phyloP scores from a whole-genome alignment of 2,113 vertebrate species.

The Tretioscincus oriximinensis region DNA sequence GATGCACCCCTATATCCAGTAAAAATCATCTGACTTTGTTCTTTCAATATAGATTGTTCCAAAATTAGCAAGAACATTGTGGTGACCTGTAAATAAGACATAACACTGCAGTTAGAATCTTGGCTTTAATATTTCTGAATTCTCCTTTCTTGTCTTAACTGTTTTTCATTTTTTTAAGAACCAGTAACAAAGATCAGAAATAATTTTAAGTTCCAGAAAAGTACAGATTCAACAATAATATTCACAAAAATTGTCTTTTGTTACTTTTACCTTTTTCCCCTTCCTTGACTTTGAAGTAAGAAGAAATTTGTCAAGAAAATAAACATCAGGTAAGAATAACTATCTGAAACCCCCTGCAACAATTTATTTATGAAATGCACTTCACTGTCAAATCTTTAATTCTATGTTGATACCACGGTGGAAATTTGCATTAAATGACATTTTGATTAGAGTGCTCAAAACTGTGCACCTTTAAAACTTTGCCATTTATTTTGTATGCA shows the following conservation, averaged over 20 bases:
- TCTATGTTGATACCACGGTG: constrained; percentile 55
- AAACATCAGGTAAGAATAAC: constrained; percentile 17
- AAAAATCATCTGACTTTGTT: no score
- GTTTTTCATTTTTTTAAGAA: no score
- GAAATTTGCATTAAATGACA: constrained; percentile 72
- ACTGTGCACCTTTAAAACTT: constrained; percentile 64
- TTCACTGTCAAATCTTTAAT: constrained; percentile 60
- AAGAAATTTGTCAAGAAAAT: constrained; percentile 34
- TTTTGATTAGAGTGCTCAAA: constrained; percentile 70
- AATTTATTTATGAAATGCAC: constrained; percentile 56
- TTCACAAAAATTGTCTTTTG: neutral
- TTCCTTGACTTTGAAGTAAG: constrained; percentile 8
- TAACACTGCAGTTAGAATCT: no score
- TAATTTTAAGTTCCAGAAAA: neutral
- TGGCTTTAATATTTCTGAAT: no score
- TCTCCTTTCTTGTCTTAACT: no score
- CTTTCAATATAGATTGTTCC: no score
- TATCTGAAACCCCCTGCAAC: constrained; percentile 53
- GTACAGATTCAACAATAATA: no score
- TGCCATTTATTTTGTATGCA: constrained; percentile 64
- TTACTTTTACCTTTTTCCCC: neutral
- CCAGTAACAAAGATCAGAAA: neutral
- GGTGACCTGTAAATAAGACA: no score
- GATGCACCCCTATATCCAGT: no score
- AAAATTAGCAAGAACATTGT: no score